Conservation (phyloP, 2,888 invertebrate species). For the Ectemnius lituratus region DNA sequence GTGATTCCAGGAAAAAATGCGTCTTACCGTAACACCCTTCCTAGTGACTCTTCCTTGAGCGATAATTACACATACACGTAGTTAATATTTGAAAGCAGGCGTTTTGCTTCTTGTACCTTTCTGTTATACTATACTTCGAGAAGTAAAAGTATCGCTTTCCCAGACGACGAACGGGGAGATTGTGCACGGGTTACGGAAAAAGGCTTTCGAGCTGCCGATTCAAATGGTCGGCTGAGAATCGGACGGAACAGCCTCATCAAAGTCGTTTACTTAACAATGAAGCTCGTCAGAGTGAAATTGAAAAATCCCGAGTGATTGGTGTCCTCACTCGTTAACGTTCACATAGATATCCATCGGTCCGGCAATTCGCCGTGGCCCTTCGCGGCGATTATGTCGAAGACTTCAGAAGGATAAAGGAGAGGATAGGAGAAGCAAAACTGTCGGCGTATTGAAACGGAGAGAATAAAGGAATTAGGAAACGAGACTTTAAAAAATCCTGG, state of each 20-base stretch:
- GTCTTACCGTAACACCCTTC: not conserved
- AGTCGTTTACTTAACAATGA: conserved; percentile 7
- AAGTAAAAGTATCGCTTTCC: conserved; percentile 3
- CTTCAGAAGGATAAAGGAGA: not conserved
- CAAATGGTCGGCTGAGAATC: no score
- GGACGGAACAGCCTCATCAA: not conserved
- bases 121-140: not conserved
- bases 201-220: not conserved
- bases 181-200: not conserved
- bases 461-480: conserved; percentile 18
- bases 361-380: not conserved
- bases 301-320: not conserved
- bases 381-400: not conserved
- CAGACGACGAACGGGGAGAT: not conserved
- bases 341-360: not conserved
- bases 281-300: not conserved
- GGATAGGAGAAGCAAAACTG: conserved; percentile 3
- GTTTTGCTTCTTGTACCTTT: not conserved
- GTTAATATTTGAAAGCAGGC: not conserved
- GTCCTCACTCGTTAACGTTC: not conserved
- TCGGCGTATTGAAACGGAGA: conserved; percentile 11
- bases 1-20: not conserved
- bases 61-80: not conserved
- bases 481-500: not conserved
- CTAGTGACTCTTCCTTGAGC: not conserved